Conservation (phyloP, 1,140 invertebrate species). For the Zaprionus inermis region DNA sequence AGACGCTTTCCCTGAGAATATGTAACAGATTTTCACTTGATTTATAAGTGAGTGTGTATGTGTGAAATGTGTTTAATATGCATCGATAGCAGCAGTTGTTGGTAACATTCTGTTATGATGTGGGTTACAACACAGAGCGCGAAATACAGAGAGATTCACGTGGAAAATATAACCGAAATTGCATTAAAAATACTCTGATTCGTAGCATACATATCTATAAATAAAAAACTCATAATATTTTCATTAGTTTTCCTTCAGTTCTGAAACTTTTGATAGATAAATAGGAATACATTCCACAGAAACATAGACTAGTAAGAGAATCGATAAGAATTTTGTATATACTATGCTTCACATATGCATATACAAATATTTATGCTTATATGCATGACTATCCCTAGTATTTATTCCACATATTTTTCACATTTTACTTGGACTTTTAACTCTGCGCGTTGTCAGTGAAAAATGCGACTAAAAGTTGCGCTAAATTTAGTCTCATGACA, state of each 20-base stretch:
- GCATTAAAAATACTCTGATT: neutral
- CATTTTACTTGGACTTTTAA: neutral
- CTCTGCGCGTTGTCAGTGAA: neutral
- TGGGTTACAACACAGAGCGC: neutral
- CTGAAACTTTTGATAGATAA: no score
- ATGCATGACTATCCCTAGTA: neutral
- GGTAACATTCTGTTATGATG: neutral
- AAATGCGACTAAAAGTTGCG: conserved; percentile 2
- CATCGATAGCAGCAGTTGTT: neutral
- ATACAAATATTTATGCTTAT: neutral
- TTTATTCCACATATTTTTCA: neutral
- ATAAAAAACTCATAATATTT: no score
- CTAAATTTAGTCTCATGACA: conserved; percentile 37
- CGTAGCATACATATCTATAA: no score
- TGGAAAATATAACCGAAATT: neutral
- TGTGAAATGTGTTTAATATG: conserved; percentile 3
- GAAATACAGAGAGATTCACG: neutral
- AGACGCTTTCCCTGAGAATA: conserved; percentile 4
- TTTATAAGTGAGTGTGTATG: neutral
- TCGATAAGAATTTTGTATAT: neutral
- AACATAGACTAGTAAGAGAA: no score
- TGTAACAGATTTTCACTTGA: conserved; percentile 5
- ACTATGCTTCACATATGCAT: neutral
- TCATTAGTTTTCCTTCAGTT: no score
- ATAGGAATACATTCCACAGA: no score